Base-by-base conservation (phyloP, 1,140 invertebrate genomes). In the Hermetia illucens region DNA sequence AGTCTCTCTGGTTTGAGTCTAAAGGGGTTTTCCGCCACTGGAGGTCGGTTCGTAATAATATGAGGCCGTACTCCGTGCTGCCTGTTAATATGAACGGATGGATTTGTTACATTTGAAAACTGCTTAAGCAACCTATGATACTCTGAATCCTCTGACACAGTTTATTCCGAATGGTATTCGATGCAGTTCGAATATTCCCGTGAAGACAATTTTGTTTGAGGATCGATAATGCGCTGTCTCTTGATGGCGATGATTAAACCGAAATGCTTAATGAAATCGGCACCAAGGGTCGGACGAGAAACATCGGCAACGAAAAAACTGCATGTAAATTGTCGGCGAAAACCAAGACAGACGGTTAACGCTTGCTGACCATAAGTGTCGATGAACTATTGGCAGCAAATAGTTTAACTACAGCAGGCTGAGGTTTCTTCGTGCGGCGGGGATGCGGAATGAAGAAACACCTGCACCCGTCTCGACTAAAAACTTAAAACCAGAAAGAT, bases 271-370 rank as follows among this genome's bases (percentile, higher is more conserved):
- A 64, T 36, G 22, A 63, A 58, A 38, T 61, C 57, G 5, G 55
- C 54, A 27, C 58, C 58, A 0, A 62, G 44, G 5, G 61, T 62
- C 2, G 62, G 49, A 22, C 5, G 3, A 16, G n/a, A 35, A 0
- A 61, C 51, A 25, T 55, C 52, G 3, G 60, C 61, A 1, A 65
- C 39, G 12, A 61, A 43, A 37, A 65, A 65, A 6, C 6, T 5
- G 17, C 62, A 65, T 8, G 25, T 31, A 22, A 55, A 56, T 15
- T 44, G 37, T 27, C 55, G 48, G 5, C 48, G 44, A 3, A 52
- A 32, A 5, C 51, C 53, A 1, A 64, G 33, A 38, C 61, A 43
- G 0, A 63, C 40, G 12, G 40, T 32, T 2, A 62, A 22, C 3
- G 47, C 53, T 18, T 40, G 41, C 5, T 42, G 39, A 2, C 60